Conservation (phyloP, 2,888 invertebrate genomes). For the Tholera decimalis region DNA sequence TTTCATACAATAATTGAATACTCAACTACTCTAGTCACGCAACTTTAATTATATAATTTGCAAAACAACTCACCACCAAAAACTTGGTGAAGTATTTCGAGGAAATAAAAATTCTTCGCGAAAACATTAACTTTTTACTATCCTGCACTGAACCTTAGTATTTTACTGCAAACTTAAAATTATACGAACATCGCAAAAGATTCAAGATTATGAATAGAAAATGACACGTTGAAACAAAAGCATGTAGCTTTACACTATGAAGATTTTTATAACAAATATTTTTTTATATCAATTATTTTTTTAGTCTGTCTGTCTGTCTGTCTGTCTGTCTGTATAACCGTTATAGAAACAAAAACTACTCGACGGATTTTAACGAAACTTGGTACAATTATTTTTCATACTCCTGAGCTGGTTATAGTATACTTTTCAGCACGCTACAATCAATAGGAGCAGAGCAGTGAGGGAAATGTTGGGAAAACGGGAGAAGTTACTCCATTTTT, state of each 20-base stretch:
- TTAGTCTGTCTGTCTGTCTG: no score
- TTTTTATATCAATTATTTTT: no score
- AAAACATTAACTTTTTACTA: neutral
- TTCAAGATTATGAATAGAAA: neutral
- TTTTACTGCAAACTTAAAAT: neutral
- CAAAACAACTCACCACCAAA: constrained; percentile 11
- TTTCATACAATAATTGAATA: constrained; percentile 21
- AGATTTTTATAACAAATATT: no score
- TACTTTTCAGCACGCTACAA: no score
- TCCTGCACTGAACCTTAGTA: neutral
- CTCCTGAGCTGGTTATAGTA: no score
- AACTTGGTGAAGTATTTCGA: neutral
- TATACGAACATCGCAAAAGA: neutral
- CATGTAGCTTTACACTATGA: neutral
- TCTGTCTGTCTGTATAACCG: no score
- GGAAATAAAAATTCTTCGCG: constrained; percentile 18
- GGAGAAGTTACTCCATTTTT: no score
- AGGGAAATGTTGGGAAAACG: no score
- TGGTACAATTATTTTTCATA: no score
- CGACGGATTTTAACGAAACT: no score
- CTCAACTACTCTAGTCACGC: constrained; percentile 32
- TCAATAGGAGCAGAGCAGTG: no score
- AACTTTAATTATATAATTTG: constrained; percentile 8
- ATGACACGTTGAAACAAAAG: neutral
- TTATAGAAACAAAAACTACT: no score